These are phyloP conservation scores for Dicaeum eximium DNA, from an alignment of 2,113 vertebrate species.

Conservation along the genomic window DNA sequence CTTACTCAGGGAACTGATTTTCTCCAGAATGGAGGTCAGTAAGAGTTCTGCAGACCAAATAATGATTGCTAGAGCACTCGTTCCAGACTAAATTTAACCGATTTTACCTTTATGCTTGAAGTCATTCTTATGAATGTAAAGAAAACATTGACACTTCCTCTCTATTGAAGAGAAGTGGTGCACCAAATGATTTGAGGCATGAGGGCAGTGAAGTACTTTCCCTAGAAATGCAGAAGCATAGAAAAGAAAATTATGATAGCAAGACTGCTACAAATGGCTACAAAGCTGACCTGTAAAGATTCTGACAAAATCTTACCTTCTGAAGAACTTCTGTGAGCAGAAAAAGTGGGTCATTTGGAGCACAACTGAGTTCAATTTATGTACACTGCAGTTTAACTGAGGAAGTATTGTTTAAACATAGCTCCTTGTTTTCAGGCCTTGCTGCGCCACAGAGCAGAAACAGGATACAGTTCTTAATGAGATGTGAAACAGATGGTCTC, in stretches of 20 bases:
- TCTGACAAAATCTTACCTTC: neutral
- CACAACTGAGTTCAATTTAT: neutral
- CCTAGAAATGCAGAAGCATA: neutral
- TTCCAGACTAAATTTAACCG: neutral
- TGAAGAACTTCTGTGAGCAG: neutral
- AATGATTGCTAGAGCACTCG: neutral
- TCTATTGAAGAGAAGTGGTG: neutral
- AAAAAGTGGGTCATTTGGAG: neutral
- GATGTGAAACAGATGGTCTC: constrained; percentile 39
- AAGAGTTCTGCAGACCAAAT: neutral
- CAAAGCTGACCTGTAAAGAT: neutral
- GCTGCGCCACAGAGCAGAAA: neutral
- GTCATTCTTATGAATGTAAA: neutral
- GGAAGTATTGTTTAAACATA: neutral
- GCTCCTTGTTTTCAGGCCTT: constrained; percentile 11
- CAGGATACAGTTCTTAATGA: constrained; percentile 14
- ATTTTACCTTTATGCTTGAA: neutral
- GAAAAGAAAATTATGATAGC: neutral
- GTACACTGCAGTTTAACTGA: neutral
- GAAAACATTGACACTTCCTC: neutral
- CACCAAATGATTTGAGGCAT: neutral
- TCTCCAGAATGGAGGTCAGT: neutral
- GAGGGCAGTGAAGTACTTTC: neutral
- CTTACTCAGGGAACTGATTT: neutral
- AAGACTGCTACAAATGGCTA: neutral